phyloP scores from a whole-genome alignment of 2,888 invertebrate species.

The Panopea generosa region DNA sequence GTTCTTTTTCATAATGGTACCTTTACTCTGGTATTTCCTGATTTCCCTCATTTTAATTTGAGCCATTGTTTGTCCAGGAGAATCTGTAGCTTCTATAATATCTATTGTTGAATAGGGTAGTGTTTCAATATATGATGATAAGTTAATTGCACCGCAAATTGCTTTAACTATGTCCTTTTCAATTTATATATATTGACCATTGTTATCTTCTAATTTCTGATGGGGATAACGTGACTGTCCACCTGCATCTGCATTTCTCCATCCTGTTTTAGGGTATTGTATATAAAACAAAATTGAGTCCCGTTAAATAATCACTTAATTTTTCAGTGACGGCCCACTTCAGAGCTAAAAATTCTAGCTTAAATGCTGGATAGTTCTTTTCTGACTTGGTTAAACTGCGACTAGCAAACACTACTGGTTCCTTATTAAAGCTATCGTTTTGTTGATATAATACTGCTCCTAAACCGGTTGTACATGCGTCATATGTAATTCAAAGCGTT shows the following conservation, averaged over 20 bases:
- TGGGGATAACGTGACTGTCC: neutral
- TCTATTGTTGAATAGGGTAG: neutral
- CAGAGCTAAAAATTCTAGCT: constrained; percentile 53
- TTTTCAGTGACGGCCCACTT: constrained; percentile 64
- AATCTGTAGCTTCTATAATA: neutral
- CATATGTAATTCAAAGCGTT: constrained; percentile 56
- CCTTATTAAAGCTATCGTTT: constrained; percentile 26
- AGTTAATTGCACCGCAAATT: neutral
- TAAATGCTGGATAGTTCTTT: no score
- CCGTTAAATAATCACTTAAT: constrained; percentile 49
- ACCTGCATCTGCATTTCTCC: neutral
- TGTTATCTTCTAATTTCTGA: neutral
- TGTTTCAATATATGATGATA: neutral
- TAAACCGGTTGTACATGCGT: constrained; percentile 35
- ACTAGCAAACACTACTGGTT: constrained; percentile 48
- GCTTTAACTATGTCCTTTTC: neutral
- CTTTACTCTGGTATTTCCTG: neutral
- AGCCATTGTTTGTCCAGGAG: no score
- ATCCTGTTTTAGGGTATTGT: neutral
- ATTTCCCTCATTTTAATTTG: neutral
- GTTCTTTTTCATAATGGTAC: neutral
- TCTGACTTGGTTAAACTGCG: constrained; percentile 40
- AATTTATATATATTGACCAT: neutral
- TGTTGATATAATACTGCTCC: constrained; percentile 57
- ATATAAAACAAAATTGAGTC: neutral